Evolutionary conservation across 1,140 invertebrate genomes (phyloP).

Genomic region (Drosophila auraria): DNA sequence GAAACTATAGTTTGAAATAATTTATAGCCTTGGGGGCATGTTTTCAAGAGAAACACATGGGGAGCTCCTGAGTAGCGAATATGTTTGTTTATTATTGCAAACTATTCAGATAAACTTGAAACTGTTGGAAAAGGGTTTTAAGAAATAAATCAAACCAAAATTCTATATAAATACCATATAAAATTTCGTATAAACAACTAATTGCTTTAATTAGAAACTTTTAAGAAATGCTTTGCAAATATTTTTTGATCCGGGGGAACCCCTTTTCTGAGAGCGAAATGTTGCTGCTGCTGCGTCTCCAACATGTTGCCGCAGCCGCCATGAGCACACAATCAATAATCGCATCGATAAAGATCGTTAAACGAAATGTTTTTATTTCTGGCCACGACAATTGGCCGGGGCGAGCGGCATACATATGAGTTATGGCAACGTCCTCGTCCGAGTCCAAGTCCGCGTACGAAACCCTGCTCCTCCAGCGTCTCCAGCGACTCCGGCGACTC

Average conservation of each 20-base stretch:
- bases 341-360: slow-evolving; percentile 84
- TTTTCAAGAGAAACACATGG: background rate
- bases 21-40: background rate
- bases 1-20: background rate
- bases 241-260: background rate
- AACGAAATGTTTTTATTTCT: slow-evolving; percentile 82
- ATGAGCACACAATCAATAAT: slow-evolving; percentile 81
- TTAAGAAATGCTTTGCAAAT: background rate
- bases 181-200: background rate
- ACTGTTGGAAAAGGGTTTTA: background rate
- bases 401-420: slow-evolving; percentile 61
- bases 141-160: no score
- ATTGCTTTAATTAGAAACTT: background rate
- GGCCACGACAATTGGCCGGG: slow-evolving; percentile 58
- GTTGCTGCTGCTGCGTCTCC: slow-evolving; percentile 28
- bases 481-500: background rate
- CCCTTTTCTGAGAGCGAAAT: slow-evolving; percentile 14
- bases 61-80: background rate
- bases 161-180: no score
- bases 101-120: background rate
- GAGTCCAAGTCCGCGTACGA: slow-evolving; percentile 16
- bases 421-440: slow-evolving; percentile 63
- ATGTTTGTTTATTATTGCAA: background rate
- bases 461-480: slow-evolving; percentile 16
- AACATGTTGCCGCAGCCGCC: slow-evolving; percentile 43